These are phyloP conservation scores for Philaethria dido DNA, from an alignment of 2,888 invertebrate genomes.

Conservation along the genomic window DNA sequence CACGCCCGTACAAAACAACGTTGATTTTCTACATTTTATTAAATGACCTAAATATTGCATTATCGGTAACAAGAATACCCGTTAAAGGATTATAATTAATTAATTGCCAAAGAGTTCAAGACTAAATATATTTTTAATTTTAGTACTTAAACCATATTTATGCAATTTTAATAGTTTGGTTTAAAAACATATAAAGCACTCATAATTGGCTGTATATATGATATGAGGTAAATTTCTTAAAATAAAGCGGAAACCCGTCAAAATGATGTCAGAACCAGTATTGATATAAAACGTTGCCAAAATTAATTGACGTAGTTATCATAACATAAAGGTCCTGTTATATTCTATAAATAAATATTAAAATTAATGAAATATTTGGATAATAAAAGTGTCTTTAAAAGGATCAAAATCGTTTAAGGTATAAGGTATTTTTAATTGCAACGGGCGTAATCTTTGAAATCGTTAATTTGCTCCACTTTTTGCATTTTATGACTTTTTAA, in stretches of 20 bases:
- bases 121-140: background rate
- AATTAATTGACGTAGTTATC: background rate
- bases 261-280: background rate
- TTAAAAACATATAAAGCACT: constrained; percentile 4
- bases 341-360: constrained; percentile 6
- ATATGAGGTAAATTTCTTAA: constrained; percentile 3
- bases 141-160: background rate
- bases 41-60: constrained; percentile 20
- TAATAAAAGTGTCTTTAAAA: constrained; percentile 12
- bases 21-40: constrained; percentile 28
- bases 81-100: constrained; percentile 1
- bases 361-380: background rate
- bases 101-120: background rate
- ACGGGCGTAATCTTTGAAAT: background rate
- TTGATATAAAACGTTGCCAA: background rate
- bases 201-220: constrained; percentile 2
- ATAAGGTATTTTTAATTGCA: background rate
- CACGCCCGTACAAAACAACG: constrained; percentile 28
- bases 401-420: background rate
- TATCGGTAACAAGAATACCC: background rate
- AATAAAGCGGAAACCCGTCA: constrained; percentile 4
- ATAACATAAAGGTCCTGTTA: constrained; percentile 3
- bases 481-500: background rate
- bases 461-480: constrained; percentile 9
- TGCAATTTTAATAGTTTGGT: background rate